Conservation (phyloP, 2,797 vertebrate genomes). For the Echeneis naucrates region DNA sequence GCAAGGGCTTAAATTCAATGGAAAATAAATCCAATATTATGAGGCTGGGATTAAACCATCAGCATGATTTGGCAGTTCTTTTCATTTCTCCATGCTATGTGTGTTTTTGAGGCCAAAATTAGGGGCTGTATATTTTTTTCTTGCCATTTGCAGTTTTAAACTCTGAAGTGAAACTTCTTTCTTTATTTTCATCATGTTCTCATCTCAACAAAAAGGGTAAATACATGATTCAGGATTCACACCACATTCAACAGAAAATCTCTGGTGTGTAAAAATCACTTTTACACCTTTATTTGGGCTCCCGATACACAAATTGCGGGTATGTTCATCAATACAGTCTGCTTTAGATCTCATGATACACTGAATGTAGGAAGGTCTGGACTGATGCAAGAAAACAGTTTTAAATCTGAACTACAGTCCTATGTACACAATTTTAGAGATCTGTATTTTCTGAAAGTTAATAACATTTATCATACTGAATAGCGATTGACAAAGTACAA, state of each 20-base stretch:
- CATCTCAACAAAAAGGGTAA: too few relatives aligned
- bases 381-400: constrained; percentile 67
- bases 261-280: constrained; percentile 52
- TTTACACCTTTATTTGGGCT: constrained; percentile 82
- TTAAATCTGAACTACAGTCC: constrained; percentile 71
- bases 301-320: constrained; percentile 77
- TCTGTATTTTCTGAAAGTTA: constrained; percentile 70
- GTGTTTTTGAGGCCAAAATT: constrained; percentile 44
- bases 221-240: not conserved
- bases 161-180: not conserved
- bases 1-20: constrained; percentile 52
- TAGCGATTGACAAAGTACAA: constrained; percentile 74
- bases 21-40: constrained; percentile 58
- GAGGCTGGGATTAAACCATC: constrained; percentile 67
- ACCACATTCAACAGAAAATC: not conserved
- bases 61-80: constrained; percentile 59
- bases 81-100: constrained; percentile 32
- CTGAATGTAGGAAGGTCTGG: constrained; percentile 64
- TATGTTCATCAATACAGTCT: constrained; percentile 77
- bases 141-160: not conserved
- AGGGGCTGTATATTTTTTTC: constrained; percentile 26
- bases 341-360: constrained; percentile 76
- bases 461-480: constrained; percentile 78
- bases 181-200: too few relatives aligned
- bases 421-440: constrained; percentile 76